Base-by-base conservation (phyloP, 2,888 invertebrate genomes). In the Standfussiana lucernea region DNA sequence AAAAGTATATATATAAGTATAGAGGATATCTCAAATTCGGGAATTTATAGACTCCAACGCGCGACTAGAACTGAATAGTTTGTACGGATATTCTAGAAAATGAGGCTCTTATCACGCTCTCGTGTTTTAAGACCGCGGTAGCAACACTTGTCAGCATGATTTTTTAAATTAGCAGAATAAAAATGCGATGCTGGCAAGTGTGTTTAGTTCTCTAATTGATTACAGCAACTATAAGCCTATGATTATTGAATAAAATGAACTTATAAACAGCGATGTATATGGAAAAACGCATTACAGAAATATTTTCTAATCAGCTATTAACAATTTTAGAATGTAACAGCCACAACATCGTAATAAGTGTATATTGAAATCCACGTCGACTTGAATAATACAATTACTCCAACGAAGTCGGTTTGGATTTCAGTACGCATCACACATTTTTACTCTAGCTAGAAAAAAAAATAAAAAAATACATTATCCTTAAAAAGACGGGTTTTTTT, bases 321-420 rank as follows among this genome's bases (percentile, higher is more conserved):
- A 79, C 15, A 79, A 45, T 45, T 37, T 62, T 40, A 77, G 11
- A 13, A 77, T 78, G 28, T 79, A 82, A 53, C 45, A 82, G 75
- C 32, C 45, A 56, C 24, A 64, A 56, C 24, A 56, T 45, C 21
- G 5, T 42, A 7, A 32, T 59, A 75, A 50, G 50, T 45, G 45
- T 42, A 65, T 61, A 42, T 75, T 47, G 35, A n/a, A 82, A 66
- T 61, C 66, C 61, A 66, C 13, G 0, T 79, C 67, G 66, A 77
- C 50, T 82, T 53, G 32, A 61, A 65, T 35, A 50, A 79, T 59
- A 78, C 40, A 77, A 53, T 77, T 62, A 79, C 67, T 68, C 40
- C 67, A 68, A 40, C 40, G n/a, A 53, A 77, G 53, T 78, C 53
- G 2, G 11, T 35, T 64, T 83, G 62, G 62, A 62, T 78, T 68